These are phyloP conservation scores for Zaprionus nigranus DNA, from an alignment of 1,140 invertebrate species.

Conservation along the genomic window DNA sequence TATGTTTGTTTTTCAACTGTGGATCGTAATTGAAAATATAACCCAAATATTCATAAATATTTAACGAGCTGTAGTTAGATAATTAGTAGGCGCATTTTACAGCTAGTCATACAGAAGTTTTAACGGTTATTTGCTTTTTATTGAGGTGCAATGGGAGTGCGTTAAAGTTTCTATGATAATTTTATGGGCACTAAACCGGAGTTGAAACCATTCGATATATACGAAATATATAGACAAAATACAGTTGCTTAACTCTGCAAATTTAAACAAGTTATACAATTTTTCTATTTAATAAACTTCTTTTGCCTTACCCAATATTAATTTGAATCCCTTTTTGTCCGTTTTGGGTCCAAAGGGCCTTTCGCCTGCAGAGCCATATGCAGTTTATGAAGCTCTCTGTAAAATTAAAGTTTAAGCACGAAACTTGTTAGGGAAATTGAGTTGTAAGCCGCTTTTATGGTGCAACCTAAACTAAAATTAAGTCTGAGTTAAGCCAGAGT, in stretches of 20 bases:
- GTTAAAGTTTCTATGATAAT: background rate
- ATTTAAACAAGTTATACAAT: background rate
- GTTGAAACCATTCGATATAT: no score
- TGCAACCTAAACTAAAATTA: slow-evolving; percentile 21
- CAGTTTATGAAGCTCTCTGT: slow-evolving; percentile 30
- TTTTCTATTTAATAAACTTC: background rate
- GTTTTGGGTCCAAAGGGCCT: slow-evolving; percentile 1
- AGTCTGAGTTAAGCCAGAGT: slow-evolving; percentile 20
- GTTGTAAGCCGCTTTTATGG: slow-evolving; percentile 41
- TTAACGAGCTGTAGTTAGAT: slow-evolving; percentile 20
- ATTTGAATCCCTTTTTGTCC: slow-evolving; percentile 21
- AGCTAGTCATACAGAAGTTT: slow-evolving; percentile 13
- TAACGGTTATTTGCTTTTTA: background rate
- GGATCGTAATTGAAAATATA: slow-evolving; percentile 18
- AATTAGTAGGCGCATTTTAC: slow-evolving; percentile 17
- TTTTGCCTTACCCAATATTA: background rate
- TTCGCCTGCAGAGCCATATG: slow-evolving; percentile 24
- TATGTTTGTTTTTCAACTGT: slow-evolving; percentile 5
- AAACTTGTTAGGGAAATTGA: slow-evolving; percentile 42
- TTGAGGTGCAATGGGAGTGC: background rate
- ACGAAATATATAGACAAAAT: no score
- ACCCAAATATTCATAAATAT: slow-evolving; percentile 24
- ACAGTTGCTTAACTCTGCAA: background rate
- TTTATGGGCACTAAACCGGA: background rate
- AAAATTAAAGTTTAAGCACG: slow-evolving; percentile 38